Percentiles rank a stretch among this genome's conserved stretches.
phyloP scores from a whole-genome alignment of 2,888 invertebrate genomes.

The Machimus atricapillus region DNA sequence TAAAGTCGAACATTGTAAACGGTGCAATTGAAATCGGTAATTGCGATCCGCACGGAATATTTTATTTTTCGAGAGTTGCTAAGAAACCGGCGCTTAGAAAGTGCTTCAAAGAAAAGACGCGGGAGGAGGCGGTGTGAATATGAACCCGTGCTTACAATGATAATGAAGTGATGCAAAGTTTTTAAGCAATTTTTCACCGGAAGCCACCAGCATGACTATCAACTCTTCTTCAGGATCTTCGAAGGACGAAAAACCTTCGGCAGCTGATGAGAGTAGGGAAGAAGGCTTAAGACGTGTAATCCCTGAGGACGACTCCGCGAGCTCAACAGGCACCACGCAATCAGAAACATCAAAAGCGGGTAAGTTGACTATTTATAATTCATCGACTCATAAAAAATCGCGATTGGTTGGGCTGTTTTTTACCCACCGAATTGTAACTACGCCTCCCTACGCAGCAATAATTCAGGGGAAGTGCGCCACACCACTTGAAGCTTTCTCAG shows the following conservation, averaged over 20 bases:
- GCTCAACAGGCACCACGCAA: neutral
- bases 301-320: neutral
- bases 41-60: neutral
- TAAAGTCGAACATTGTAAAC: neutral
- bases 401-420: conserved; percentile 8
- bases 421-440: neutral
- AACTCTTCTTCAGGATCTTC: conserved; percentile 5
- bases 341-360: conserved; percentile 18
- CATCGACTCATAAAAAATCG: neutral
- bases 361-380: neutral
- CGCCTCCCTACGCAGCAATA: neutral
- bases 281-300: neutral
- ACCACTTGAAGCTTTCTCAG: neutral
- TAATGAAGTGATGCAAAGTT: neutral
- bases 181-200: neutral
- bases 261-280: neutral
- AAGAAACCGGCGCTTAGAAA: neutral
- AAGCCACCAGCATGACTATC: conserved; percentile 21
- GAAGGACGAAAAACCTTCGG: neutral
- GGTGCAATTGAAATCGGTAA: neutral
- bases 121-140: neutral
- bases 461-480: neutral
- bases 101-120: neutral
- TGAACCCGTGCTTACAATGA: neutral
- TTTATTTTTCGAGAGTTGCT: neutral